These are phyloP conservation scores for Tetramorium alpestre DNA, from an alignment of 1,140 invertebrate species.

Conservation along the genomic window DNA sequence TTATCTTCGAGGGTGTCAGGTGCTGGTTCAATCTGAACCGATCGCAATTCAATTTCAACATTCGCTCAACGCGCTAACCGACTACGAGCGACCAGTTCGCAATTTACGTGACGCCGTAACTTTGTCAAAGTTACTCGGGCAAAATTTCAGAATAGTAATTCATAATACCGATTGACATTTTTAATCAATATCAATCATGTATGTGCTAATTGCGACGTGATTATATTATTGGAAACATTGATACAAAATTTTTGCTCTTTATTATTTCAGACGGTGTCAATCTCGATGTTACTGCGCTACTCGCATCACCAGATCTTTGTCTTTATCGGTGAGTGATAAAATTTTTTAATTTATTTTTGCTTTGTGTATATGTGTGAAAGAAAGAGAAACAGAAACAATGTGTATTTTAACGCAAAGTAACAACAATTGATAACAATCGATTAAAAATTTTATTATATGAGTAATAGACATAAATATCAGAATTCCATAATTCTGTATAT, in stretches of 20 bases:
- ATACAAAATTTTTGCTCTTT: conserved; percentile 67
- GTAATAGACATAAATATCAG: background rate
- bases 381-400: background rate
- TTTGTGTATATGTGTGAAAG: background rate
- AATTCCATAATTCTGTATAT: background rate
- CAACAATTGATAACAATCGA: background rate
- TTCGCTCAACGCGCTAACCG: conserved; percentile 76
- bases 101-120: conserved; percentile 64
- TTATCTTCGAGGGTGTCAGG: conserved; percentile 77
- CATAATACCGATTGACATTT: conserved; percentile 37
- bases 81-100: conserved; percentile 64
- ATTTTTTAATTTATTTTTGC: conserved; percentile 6
- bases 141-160: conserved; percentile 54
- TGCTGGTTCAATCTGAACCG: conserved; percentile 75
- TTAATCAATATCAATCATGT: conserved; percentile 20
- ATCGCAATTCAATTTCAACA: conserved; percentile 78
- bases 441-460: background rate
- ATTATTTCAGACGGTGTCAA: conserved; percentile 97
- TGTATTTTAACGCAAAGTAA: background rate
- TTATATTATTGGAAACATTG: background rate
- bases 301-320: conserved; percentile 99
- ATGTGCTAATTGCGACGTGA: conserved; percentile 7
- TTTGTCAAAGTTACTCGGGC: conserved; percentile 63
- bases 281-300: conserved; percentile 98
- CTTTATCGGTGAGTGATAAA: conserved; percentile 94